Conservation (phyloP, 2,888 invertebrate species). For the Pyrochroa serraticornis region DNA sequence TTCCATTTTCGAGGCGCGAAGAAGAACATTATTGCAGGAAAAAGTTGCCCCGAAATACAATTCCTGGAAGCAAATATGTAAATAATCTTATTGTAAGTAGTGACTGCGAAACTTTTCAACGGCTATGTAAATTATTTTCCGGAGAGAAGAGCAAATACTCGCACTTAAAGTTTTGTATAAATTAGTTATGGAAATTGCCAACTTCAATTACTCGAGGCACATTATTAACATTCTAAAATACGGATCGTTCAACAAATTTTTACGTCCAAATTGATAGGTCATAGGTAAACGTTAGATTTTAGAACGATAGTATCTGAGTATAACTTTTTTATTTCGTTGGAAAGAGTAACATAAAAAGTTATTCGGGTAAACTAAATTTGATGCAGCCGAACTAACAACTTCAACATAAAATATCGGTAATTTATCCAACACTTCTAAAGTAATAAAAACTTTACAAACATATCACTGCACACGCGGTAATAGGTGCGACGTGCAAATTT, state of each 20-base stretch:
- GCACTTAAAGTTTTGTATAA: constrained; percentile 33
- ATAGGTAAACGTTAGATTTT: too few relatives aligned
- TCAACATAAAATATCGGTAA: too few relatives aligned
- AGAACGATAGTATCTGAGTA: too few relatives aligned
- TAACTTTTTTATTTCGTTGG: too few relatives aligned
- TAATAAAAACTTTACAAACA: too few relatives aligned
- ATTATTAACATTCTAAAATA: neutral
- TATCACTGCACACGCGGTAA: too few relatives aligned
- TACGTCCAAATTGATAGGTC: neutral
- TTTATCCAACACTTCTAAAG: too few relatives aligned
- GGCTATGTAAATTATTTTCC: constrained; percentile 40
- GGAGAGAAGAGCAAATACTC: constrained; percentile 35
- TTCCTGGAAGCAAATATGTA: constrained; percentile 34
- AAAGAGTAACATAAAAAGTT: too few relatives aligned
- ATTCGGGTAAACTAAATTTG: too few relatives aligned
- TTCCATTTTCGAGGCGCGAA: constrained; percentile 21
- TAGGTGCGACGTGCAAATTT: too few relatives aligned
- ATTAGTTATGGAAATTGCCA: constrained; percentile 38
- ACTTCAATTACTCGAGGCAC: constrained; percentile 30
- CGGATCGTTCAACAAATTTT: too few relatives aligned
- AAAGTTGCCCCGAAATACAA: constrained; percentile 29
- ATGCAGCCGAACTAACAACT: too few relatives aligned
- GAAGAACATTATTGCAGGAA: constrained; percentile 16
- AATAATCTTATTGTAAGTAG: constrained; percentile 39
- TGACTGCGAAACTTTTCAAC: constrained; percentile 34